Percentiles rank a stretch among this genome's conserved stretches.
These are phyloP conservation scores for Allolobophora icterica DNA, from an alignment of 2,888 invertebrate genomes.

Conservation along the genomic window DNA sequence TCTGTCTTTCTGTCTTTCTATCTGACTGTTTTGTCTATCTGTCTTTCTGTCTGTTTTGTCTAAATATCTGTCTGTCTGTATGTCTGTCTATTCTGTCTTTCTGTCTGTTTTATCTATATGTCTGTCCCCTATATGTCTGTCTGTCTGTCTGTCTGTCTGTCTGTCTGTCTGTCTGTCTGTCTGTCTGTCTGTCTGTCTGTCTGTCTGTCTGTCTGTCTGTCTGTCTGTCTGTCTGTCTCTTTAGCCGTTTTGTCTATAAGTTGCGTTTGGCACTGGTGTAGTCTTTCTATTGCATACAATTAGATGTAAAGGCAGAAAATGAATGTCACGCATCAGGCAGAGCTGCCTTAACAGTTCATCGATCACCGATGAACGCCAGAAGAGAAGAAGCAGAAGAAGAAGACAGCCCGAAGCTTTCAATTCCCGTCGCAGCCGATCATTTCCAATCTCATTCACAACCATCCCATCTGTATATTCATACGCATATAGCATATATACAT, in stretches of 20 bases:
- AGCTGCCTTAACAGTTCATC: neutral
- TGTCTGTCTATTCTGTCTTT: no score
- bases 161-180: neutral
- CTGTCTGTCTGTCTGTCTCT: neutral
- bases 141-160: neutral
- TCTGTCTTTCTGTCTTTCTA: no score
- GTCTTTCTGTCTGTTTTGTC: no score
- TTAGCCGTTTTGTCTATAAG: neutral
- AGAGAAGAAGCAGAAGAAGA: no score
- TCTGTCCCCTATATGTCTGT: no score
- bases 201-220: neutral
- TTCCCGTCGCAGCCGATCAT: neutral
- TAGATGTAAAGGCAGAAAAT: neutral
- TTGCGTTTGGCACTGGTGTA: neutral
- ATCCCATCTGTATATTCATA: neutral
- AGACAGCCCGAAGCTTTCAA: neutral
- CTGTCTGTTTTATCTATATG: no score
- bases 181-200: neutral
- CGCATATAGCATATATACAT: neutral
- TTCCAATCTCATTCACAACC: neutral
- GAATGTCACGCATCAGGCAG: constrained; percentile 17
- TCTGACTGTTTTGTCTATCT: no score
- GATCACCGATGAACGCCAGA: neutral
- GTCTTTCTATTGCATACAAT: neutral
- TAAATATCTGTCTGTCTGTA: no score